Evolutionary conservation across 2,113 vertebrate species (phyloP).

Genomic region (Herpetotheres cachinnans): DNA sequence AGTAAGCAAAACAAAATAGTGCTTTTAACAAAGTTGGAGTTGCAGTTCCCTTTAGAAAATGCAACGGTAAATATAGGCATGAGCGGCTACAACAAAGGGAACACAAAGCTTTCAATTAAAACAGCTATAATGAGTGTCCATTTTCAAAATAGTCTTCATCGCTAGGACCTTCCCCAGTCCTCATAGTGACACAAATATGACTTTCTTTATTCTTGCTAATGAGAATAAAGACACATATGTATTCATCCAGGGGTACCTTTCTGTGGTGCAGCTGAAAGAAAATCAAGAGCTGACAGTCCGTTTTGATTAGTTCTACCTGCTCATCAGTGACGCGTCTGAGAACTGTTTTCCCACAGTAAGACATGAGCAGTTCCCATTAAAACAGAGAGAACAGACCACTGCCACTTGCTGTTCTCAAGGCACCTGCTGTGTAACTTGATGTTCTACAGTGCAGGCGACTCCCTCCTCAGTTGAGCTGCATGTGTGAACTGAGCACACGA

Average conservation of each 20-base stretch:
- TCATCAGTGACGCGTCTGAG: background rate
- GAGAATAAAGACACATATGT: background rate
- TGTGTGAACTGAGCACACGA: accelerated
- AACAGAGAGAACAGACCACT: background rate
- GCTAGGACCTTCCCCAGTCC: background rate
- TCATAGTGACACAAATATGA: accelerated
- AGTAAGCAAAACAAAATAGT: background rate
- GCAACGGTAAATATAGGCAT: background rate
- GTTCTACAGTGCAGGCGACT: background rate
- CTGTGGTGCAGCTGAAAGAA: background rate
- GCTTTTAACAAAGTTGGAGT: background rate
- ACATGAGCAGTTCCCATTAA: background rate
- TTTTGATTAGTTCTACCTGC: background rate
- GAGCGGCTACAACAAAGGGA: background rate
- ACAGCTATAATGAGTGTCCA: background rate
- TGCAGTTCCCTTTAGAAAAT: background rate
- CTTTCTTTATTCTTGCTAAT: background rate
- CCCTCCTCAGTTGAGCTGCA: accelerated
- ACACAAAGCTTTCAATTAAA: background rate
- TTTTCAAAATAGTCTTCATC: background rate
- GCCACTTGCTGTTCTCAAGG: background rate
- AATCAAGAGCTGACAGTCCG: background rate
- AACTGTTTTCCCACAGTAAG: background rate
- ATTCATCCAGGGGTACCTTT: background rate
- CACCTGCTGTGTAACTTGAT: background rate